Evolutionary conservation across 2,797 vertebrate genomes (phyloP), one percentile per base, ranked within the genome.

Genomic region (Amniataba percoides): DNA sequence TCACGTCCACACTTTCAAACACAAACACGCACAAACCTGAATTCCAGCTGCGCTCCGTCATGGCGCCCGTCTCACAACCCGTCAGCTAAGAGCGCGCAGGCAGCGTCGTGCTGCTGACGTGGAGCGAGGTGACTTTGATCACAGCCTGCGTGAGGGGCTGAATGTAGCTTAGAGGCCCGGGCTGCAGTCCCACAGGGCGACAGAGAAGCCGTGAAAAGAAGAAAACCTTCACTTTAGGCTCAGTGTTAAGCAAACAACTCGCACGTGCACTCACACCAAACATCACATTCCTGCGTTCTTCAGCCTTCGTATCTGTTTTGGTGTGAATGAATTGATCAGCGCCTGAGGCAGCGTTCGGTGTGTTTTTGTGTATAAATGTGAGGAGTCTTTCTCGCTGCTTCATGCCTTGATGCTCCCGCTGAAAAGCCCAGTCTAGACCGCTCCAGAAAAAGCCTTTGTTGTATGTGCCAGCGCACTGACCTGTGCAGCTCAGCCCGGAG

Each of bases 391-490:
- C 76, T 78, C 15, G 27, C 68, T 42, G 63, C 82, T 93, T 94
- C 89, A 93, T 85, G 90, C 90, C 78, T 89, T 92, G 80, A 78
- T 91, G 90, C 91, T 88, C 80, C 64, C 80, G 43, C 84, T 92
- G 87, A 93, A 95, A 93, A 90, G 73, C 77, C 49, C 19, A 31
- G 89, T 94, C 92, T 93, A 83, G 85, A 85, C 85, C 59, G 57
- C 78, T 86, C 75, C 73, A 88, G 84, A 85, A 82, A 83, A 67
- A 56, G 21, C 59, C 87, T 91, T 94, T 94, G 92, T 93, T 93
- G 89, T 90, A 65, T 27, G 79, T 88, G 89, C 91, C 89, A 86
- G 87, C 56, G 87, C 91, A 75, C 68, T 93, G 91, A 94, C 93
- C 93, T 90, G 90, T 86, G 87, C 88, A 87, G 82, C 74, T 55